Evolutionary conservation across 2,888 invertebrate genomes (phyloP), one percentile per base, ranked within the genome.

Genomic region (Tanytarsus gracilentus): DNA sequence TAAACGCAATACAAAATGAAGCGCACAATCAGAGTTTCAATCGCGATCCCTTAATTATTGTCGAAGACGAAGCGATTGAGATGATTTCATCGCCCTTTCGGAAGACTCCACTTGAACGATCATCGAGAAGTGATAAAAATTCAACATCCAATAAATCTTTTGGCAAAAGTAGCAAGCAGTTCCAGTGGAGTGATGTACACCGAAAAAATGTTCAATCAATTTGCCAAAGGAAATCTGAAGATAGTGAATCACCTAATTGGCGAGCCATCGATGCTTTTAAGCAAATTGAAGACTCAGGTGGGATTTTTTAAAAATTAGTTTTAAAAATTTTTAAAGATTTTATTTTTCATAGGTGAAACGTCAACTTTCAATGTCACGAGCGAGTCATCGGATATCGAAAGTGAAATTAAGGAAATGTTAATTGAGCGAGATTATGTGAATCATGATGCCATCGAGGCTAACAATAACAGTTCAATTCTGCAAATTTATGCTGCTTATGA

Each of bases 401-500:
- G 18, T 8, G 21, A 44, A 33, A 61, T 44, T 61, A 62, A 63
- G 14, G 63, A 66, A 0, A 67, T 73, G 1, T 72, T 59, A 23
- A 33, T 40, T 26, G 44, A 56, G 2, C 25, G 27, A 27, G 50
- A 50, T 16, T 26, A 50, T 44, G 44, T 44, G 3, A 29, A 50
- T 50, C 59, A 49, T 6, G 14, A 14, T 9, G n/a, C 29, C 9
- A 30, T 8, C 23, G 11, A 21, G 9, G 5, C 16, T 33, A 36
- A 30, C 8, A 26, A 18, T 23, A 40, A 72, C 25, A 74, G 56
- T 18, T 56, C 56, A 7, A 56, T 74, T 6, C 76, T 83, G 29
- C 83, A 96, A 78, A 94, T 98, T 6, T 96, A 88, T 70, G 95
- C 96, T 5, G 96, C 97, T 0, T 98, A 97, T 72, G 91, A 96